A percentile compares a stretch with the other conserved stretches of the same genome.
Evolutionary conservation across 2,113 vertebrate genomes (phyloP).

Genomic region (Anas platyrhynchos): DNA sequence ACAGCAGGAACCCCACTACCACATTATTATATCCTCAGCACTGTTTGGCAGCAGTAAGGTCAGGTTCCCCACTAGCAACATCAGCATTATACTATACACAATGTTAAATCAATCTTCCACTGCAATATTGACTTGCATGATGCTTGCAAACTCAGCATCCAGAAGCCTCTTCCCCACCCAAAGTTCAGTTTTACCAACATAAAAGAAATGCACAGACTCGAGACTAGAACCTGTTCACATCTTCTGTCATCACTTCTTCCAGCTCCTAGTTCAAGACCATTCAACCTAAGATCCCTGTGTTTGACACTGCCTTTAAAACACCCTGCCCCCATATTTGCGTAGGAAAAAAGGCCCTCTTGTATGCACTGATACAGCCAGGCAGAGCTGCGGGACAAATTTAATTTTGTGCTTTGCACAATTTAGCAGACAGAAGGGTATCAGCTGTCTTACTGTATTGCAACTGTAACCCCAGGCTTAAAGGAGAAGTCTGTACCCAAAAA

Average conservation of each 20-base stretch:
- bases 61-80: background rate
- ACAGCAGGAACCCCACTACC: background rate
- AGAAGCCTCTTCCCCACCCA: background rate
- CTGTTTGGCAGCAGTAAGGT: background rate
- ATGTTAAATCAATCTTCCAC: background rate
- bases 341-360: background rate
- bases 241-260: background rate
- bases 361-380: background rate
- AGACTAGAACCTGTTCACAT: background rate
- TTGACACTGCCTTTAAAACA: background rate
- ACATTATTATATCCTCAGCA: background rate
- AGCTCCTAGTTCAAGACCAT: background rate
- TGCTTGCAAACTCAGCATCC: background rate
- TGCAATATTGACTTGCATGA: background rate
- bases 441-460: background rate
- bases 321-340: background rate
- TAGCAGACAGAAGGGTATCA: background rate
- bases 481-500: background rate
- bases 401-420: background rate
- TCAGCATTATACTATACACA: background rate
- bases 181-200: background rate
- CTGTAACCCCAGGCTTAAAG: accelerated
- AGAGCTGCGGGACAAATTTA: background rate
- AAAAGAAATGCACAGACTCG: background rate
- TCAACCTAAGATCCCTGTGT: background rate